Evolutionary conservation across 2,888 invertebrate genomes (phyloP), one percentile per base, ranked within the genome.

Genomic region (Eristalinus aeneus): DNA sequence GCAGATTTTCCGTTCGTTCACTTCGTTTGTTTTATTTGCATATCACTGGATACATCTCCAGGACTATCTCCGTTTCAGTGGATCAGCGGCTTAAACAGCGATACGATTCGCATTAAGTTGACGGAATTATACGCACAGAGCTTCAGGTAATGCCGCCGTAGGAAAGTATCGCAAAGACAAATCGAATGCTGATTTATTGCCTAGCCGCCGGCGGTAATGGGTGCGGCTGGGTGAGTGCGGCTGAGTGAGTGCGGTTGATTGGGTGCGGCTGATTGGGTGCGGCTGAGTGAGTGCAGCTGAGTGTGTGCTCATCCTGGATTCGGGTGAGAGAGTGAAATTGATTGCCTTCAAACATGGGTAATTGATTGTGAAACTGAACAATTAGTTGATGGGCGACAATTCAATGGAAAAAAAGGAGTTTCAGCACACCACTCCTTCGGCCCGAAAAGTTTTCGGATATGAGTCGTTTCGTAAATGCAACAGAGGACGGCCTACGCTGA

Each of bases 131-230:
- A 6, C 46, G 20, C 32, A 67, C 16, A 27, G 56, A 32, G 39
- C 58, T 58, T 11, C 53, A 64, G 77, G 71, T 71, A 60, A 65
- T 71, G 31, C 32, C 11, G 34, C 34, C 36, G 39, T 16, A 16
- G 46, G 61, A 56, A 54, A 60, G 58, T 68, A 60, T 65, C 36
- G 75, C 16, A 58, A 53, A 76, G 56, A 67, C 46, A 56, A 64
- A 71, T 61, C 60, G 75, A 80, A 75, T 80, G 75, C 84, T 84
- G 80, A 84, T 84, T 79, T 75, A 84, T 84, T 80, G 71, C 34
- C 39, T 11, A 0, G 8, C 8, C 46, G 16, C 1, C 46, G 16
- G 46, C 39, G 4, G 6, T 34, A 4, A n/a, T 39, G 12, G 16
- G 16, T n/a, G 46, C 16, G 16, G 46, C 16, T 0, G 16, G n/a